Conservation (phyloP, 2,797 vertebrate genomes). For the Alca torda region DNA sequence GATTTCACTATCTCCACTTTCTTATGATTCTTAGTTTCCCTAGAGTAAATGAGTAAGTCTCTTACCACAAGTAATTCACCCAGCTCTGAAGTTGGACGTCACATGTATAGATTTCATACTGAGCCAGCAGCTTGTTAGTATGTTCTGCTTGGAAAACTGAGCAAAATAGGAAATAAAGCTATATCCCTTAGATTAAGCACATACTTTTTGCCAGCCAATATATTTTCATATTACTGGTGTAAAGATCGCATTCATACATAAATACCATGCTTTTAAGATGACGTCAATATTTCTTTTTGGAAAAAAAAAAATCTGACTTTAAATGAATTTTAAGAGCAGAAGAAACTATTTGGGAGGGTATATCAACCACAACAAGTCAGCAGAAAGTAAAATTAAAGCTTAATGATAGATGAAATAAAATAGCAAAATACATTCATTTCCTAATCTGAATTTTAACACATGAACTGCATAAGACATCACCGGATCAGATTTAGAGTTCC, state of each 20-base stretch:
- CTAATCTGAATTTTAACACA: background rate
- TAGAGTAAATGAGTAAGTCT: background rate
- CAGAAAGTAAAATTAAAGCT: constrained; percentile 1
- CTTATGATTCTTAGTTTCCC: background rate
- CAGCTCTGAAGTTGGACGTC: background rate
- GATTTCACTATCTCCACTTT: background rate
- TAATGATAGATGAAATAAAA: background rate
- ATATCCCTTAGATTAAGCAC: background rate
- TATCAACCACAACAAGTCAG: background rate
- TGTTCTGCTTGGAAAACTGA: background rate
- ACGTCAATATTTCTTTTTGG: fast-evolving
- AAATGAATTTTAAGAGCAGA: background rate
- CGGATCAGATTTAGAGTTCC: background rate
- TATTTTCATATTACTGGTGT: background rate
- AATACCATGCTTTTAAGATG: background rate
- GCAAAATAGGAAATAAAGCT: background rate
- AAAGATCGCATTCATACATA: background rate
- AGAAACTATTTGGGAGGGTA: background rate
- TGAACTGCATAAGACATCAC: background rate
- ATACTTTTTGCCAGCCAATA: background rate
- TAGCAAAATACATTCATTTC: background rate
- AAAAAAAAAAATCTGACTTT: background rate
- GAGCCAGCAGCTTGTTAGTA: background rate
- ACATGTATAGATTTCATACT: background rate
- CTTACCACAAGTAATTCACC: background rate